Evolutionary conservation across 2,113 vertebrate species (phyloP), one percentile per base, ranked within the genome.

Genomic region (Odontophorus gujanensis): DNA sequence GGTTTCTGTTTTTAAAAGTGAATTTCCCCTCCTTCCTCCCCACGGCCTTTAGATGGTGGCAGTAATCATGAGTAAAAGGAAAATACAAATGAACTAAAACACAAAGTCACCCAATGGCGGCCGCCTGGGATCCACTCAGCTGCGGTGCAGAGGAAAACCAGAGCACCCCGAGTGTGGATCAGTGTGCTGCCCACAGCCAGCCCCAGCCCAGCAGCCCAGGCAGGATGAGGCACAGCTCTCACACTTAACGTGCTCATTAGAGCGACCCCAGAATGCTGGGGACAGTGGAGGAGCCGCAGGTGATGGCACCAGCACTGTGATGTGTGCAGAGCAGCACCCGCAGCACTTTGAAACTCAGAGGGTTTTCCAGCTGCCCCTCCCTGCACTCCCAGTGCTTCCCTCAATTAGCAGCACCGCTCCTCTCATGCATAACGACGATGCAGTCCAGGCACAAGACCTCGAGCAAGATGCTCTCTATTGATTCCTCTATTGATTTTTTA

Each of bases 1-100:
- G 94, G 95, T 96, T 96, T 96, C 87, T 95, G 69, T 2, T 90
- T 95, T 95, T 86, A 95, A 92, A 28, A 92, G 87, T 75, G 51
- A 15, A 21, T 62, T 66, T 78, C 61, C 43, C 9, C 17, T 32
- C 13, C 40, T 7, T 90, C 80, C 61, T 95, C 92, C 95, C 91
- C 75, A 61, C 73, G 85, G 94, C 87, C 82, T 86, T 30, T 87
- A 78, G 95, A 83, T 81, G 61, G 47, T 6, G 5, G 57, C 65
- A 91, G 90, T 91, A 85, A 89, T 28, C 90, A 58, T 0, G 2
- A 92, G 71, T n/a, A 77, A 32, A 26, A 53, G 83, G 43, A 38
- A 74, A 87, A 91, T 78, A 11, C 18, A 40, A 40, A 40, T 19
- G 9, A 1, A 0, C 42, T 30, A 47, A 94, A 94, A 92, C 71